A percentile compares a stretch with the other conserved stretches of the same genome.
Evolutionary conservation across 30 jellyfish, hydroid and myxozoan genomes (phyloP).

Genomic region (Rhopilema esculentum): DNA sequence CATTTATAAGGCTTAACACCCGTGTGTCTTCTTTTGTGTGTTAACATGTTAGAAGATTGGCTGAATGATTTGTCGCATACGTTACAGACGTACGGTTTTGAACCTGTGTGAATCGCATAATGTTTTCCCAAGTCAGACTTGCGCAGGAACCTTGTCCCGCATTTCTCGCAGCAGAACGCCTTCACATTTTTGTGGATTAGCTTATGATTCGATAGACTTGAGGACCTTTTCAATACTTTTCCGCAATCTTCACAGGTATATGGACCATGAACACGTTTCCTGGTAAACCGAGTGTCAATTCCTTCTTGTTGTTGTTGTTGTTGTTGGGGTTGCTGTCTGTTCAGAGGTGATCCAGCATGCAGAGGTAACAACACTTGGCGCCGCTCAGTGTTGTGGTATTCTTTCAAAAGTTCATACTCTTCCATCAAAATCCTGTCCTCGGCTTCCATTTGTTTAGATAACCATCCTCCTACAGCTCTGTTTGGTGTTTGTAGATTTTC

Average conservation of each 20-base stretch:
- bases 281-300: not conserved
- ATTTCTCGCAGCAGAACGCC: conserved; percentile 79
- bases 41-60: conserved; percentile 90
- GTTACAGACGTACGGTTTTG: conserved; percentile 69
- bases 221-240: conserved; percentile 72
- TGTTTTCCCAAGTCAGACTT: conserved; percentile 87
- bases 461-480: not conserved
- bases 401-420: conserved; percentile 15
- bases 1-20: conserved; percentile 86
- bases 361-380: conserved; percentile 17
- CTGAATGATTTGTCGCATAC: conserved; percentile 75
- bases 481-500: not conserved
- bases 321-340: not conserved
- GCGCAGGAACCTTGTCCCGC: conserved; percentile 78
- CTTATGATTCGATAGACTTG: conserved; percentile 78
- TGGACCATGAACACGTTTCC: conserved; percentile 61
- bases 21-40: conserved; percentile 88
- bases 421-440: not conserved
- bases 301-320: conserved; percentile 8
- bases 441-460: not conserved
- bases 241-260: conserved; percentile 85
- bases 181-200: conserved; percentile 76
- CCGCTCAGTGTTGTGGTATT: conserved; percentile 17
- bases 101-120: conserved; percentile 79
- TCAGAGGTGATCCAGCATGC: conserved; percentile 3